phyloP scores from a whole-genome alignment of 2,888 invertebrate genomes.

The Dasypolia templi region DNA sequence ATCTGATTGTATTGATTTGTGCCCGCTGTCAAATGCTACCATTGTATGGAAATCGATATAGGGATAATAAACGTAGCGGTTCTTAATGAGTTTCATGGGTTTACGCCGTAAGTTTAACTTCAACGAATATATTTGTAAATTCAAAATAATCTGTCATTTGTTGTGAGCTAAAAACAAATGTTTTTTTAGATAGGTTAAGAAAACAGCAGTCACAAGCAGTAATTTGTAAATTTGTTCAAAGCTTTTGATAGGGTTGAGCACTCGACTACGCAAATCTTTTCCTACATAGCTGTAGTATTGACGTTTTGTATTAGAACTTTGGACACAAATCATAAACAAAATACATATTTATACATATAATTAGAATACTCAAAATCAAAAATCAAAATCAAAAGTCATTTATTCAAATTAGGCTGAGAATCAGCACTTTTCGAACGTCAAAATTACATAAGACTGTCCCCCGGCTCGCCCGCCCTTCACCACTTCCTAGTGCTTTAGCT shows the following conservation, averaged over 20 bases:
- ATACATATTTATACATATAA: not conserved
- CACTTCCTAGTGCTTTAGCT: too few species aligned
- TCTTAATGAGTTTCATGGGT: slow-evolving; percentile 4
- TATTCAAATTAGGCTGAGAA: too few species aligned
- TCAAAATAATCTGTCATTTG: not conserved
- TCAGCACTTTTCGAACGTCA: too few species aligned
- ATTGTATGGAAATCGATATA: slow-evolving; percentile 69
- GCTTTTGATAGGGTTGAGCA: not conserved
- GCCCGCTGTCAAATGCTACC: slow-evolving; percentile 53
- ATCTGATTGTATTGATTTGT: slow-evolving; percentile 52
- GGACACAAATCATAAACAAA: not conserved
- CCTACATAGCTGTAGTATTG: not conserved
- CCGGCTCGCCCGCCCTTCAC: too few species aligned
- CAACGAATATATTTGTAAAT: too few species aligned
- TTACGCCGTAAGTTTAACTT: not conserved
- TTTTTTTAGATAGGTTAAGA: not conserved
- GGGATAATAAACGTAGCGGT: slow-evolving; percentile 15
- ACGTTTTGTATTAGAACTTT: not conserved
- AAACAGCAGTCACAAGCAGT: not conserved
- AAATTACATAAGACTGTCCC: too few species aligned
- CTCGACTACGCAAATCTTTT: not conserved
- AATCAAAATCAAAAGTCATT: too few species aligned
- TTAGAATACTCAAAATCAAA: too few species aligned
- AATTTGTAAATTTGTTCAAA: not conserved
- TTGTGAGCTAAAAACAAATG: not conserved